Base-by-base conservation (phyloP, 2,888 invertebrate species). In the Rhagium mordax region DNA sequence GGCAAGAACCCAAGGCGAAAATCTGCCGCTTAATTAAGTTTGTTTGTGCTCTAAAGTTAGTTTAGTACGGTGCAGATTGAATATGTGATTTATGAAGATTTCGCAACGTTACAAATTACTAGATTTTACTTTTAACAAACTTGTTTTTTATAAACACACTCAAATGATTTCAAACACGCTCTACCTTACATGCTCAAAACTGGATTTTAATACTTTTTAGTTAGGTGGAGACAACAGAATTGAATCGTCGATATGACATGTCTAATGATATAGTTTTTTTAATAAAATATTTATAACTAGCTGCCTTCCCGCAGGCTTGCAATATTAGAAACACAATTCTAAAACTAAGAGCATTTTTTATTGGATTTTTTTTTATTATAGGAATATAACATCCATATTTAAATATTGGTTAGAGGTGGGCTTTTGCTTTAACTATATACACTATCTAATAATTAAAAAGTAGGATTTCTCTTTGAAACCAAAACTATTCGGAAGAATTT, bases 271-370 rank as follows among this genome's bases (percentile, higher is more conserved):
- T 49, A 48, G 16, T 60, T 64, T 62, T 71, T 57, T 51, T 64
- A 20, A 73, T 70, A 74, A 41, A 27, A 65, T n/a, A 68, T 61
- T 71, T 15, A 69, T 47, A 64, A 55, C 73, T 76, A 70, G 62
- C 72, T 62, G 67, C 60, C 69, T 57, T 47, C 18, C 53, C 55
- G 70, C 67, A 72, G 70, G 74, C 76, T 70, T 67, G 53, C 68
- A 65, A 71, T 78, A 75, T 78, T 72, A 74, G 74, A 75, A 79
- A 80, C 72, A 74, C 74, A 72, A 75, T 76, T 76, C 78, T 78
- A 78, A 76, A 79, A 77, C 78, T 80, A 79, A 78, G 75, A 72
- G 75, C 66, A 74, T 78, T 76, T 74, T 74, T 71, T 51, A 57
- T 70, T 67, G 70, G 62, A 71, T 71, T 55, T 76, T 77, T 74